Evolutionary conservation across 2,113 vertebrate genomes (phyloP), one percentile per base, ranked within the genome.

Genomic region (Limanda limanda): DNA sequence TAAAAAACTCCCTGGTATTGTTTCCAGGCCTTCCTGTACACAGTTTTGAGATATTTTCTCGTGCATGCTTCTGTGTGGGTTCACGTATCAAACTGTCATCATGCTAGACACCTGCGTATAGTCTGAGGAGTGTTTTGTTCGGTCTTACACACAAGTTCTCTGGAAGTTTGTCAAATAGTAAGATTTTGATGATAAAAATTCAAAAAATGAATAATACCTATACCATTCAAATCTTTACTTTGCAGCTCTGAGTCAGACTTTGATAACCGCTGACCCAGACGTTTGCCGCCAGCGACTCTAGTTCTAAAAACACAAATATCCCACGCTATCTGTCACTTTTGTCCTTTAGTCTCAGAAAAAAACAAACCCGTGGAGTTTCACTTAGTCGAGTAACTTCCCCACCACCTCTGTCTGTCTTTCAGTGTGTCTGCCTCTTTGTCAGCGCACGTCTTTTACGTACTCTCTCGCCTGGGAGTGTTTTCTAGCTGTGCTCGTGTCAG

Each of bases 291-390:
- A 83, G 74, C 59, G 59, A 74, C 74, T 83, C 73, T 52, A 59
- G 72, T 81, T 83, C 69, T 55, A 71, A 77, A 82, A 86, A 74
- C 71, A 72, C 9, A 52, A 70, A 73, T 56, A 82, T 75, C 88
- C 85, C 85, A 88, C 86, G 79, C 88, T 81, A 63, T 72, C 76
- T 89, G 82, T 88, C 84, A 86, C 79, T 55, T 67, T 73, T 79
- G 88, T 88, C 79, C 81, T 81, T 77, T 74, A 64, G 61, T 71
- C 13, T 45, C 52, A 40, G 72, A 51, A 15, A 51, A 17, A 48
- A 48, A 52, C n/a, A 5, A 77, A 60, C 71, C 48, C 23, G 62
- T 55, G 3, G 77, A 88, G 86, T 91, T 90, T 86, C 83, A 81
- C 59, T 57, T 17, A 77, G 70, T 42, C 58, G 73, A 78, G 63